Conservation (phyloP, 1,140 invertebrate species). For the Brachionus plicatilis region DNA sequence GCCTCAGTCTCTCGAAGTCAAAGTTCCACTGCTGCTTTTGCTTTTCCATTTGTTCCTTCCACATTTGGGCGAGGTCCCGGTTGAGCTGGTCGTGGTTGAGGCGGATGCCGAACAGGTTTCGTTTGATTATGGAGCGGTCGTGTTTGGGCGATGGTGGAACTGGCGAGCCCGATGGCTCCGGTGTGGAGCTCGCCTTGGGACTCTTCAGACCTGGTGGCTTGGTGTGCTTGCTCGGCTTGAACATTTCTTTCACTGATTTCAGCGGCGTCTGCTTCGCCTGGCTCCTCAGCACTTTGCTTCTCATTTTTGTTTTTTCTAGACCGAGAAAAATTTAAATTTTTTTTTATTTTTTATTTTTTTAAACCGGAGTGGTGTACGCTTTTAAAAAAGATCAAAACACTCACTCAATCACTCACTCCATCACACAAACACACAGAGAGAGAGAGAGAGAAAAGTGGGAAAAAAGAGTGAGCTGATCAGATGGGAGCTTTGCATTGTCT, state of each 20-base stretch:
- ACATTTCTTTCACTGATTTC: conserved; percentile 27
- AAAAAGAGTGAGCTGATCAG: not conserved
- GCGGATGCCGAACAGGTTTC: conserved; percentile 36
- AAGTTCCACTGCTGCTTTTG: conserved; percentile 33
- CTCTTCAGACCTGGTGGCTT: not conserved
- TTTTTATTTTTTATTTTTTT: not conserved
- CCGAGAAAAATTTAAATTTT: not conserved
- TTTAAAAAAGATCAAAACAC: not conserved
- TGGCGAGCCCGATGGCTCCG: not conserved
- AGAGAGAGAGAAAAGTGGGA: not conserved
- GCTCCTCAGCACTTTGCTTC: not conserved
- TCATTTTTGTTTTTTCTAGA: conserved; percentile 6
- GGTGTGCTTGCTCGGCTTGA: not conserved
- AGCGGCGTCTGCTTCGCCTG: not conserved
- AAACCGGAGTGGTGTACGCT: not conserved
- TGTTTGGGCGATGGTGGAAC: not conserved
- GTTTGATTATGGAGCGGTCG: not conserved
- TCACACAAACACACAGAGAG: not conserved
- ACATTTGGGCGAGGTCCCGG: conserved; percentile 7
- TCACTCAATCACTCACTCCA: not conserved
- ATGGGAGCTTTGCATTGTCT: not conserved
- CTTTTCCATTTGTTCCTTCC: conserved; percentile 24
- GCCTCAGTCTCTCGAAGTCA: conserved; percentile 31
- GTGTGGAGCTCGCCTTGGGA: not conserved
- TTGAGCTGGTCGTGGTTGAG: conserved; percentile 38